Evolutionary conservation across 2,113 vertebrate genomes (phyloP).

Genomic region (Dryoscopus gambensis): DNA sequence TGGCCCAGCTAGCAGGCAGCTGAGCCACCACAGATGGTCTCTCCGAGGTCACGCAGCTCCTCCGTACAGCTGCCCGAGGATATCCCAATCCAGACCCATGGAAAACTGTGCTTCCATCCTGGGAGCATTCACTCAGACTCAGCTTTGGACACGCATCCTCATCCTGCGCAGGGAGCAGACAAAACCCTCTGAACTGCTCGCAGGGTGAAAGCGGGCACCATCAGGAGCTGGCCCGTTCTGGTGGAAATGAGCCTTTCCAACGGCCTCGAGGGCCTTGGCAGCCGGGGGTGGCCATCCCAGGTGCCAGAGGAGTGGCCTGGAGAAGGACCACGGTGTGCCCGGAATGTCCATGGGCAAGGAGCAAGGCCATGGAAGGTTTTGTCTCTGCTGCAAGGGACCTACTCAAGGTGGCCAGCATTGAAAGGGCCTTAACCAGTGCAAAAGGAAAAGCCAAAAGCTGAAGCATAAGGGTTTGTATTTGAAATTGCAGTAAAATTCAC

Average conservation of each 20-base stretch:
- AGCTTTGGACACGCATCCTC: neutral
- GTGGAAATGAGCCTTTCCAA: neutral
- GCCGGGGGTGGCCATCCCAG: rapidly evolving
- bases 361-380: neutral
- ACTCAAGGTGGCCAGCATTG: neutral
- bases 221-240: neutral
- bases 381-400: neutral
- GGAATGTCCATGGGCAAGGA: neutral
- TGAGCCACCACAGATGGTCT: neutral
- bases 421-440: neutral
- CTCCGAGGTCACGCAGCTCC: neutral
- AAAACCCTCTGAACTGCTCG: neutral
- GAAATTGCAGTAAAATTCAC: neutral
- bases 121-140: neutral
- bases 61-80: rapidly evolving
- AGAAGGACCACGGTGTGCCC: neutral
- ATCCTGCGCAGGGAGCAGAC: neutral
- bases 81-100: neutral
- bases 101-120: neutral
- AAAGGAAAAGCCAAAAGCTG: neutral
- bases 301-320: neutral
- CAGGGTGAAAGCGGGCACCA: neutral
- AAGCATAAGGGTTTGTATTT: neutral
- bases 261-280: neutral
- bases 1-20: neutral